phyloP scores from a whole-genome alignment of 2,797 vertebrate genomes.

The Ctenochaetus hawaiiensis region DNA sequence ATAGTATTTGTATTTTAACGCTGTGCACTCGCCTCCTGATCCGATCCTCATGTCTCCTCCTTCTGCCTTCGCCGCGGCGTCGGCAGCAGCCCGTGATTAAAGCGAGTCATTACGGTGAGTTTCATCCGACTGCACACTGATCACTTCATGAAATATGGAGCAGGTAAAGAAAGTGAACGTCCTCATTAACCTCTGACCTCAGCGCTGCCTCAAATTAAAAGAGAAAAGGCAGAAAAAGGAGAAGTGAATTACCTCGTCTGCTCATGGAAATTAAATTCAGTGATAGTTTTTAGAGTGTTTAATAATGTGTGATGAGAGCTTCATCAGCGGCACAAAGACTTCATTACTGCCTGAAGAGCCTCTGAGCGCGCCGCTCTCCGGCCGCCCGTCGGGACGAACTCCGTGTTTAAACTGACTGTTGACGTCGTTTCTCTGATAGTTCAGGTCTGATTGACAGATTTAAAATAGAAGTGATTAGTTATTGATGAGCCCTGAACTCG shows the following conservation, averaged over 20 bases:
- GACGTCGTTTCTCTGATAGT: no score
- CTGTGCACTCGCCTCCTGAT: no score
- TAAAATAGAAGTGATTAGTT: no score
- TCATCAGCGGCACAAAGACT: no score
- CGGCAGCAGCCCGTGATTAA: constrained; percentile 4
- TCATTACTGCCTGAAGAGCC: no score
- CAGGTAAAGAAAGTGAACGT: constrained; percentile 14
- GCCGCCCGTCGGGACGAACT: no score
- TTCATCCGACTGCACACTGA: constrained; percentile 17
- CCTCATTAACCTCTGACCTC: constrained; percentile 62
- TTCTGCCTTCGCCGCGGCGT: neutral
- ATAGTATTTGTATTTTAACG: no score
- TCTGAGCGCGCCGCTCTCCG: no score
- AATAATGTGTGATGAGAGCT: constrained; percentile 49
- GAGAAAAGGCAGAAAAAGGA: constrained; percentile 39
- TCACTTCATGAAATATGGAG: constrained; percentile 64
- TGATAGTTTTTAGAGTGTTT: constrained; percentile 49
- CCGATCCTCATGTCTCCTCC: neutral
- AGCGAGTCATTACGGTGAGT: constrained; percentile 15
- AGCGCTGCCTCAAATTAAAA: constrained; percentile 25
- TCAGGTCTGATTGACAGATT: no score
- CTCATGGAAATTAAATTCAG: constrained; percentile 62
- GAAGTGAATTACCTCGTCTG: constrained; percentile 47
- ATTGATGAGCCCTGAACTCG: no score
- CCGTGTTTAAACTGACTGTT: no score